Percentiles rank a stretch among this genome's conserved stretches.
Conservation (phyloP, 2,888 invertebrate species). For the Stictocephala bisonia region DNA sequence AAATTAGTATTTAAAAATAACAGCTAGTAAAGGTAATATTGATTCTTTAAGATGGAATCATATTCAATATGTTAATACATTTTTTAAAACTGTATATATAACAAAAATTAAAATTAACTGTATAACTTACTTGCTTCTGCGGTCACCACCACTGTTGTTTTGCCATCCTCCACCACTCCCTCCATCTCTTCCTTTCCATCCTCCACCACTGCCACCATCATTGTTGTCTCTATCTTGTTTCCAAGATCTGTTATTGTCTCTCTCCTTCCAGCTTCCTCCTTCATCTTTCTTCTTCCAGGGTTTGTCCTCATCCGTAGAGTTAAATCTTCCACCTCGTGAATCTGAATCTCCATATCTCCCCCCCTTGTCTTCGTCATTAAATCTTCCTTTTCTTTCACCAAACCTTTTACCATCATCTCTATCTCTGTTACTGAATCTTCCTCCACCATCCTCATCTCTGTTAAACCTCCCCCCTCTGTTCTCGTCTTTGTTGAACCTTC, state of each 20-base stretch:
- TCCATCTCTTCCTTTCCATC: background rate
- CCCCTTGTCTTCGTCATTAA: background rate
- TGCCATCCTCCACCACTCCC: constrained; percentile 12
- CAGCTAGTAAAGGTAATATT: too few species aligned
- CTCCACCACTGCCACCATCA: background rate
- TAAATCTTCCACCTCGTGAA: background rate
- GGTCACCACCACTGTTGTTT: constrained; percentile 1
- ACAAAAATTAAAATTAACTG: too few species aligned
- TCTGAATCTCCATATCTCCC: background rate
- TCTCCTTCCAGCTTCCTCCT: constrained; percentile 28
- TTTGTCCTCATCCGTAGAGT: constrained; percentile 22
- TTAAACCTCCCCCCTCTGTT: constrained; percentile 58
- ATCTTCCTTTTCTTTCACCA: constrained; percentile 3
- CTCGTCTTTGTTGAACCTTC: constrained; percentile 42
- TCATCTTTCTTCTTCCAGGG: constrained; percentile 27
- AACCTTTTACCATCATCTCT: constrained; percentile 34
- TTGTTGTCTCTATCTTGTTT: background rate
- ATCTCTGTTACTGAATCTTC: constrained; percentile 48
- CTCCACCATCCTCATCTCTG: constrained; percentile 56
- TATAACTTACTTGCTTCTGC: background rate
- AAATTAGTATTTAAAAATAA: too few species aligned
- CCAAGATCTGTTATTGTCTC: background rate
- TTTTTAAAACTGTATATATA: too few species aligned
- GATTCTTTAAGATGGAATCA: too few species aligned
- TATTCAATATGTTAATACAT: too few species aligned